Percentiles rank a stretch among this genome's conserved stretches.
phyloP scores from a whole-genome alignment of 2,113 vertebrate genomes.

The Trachemys scripta region DNA sequence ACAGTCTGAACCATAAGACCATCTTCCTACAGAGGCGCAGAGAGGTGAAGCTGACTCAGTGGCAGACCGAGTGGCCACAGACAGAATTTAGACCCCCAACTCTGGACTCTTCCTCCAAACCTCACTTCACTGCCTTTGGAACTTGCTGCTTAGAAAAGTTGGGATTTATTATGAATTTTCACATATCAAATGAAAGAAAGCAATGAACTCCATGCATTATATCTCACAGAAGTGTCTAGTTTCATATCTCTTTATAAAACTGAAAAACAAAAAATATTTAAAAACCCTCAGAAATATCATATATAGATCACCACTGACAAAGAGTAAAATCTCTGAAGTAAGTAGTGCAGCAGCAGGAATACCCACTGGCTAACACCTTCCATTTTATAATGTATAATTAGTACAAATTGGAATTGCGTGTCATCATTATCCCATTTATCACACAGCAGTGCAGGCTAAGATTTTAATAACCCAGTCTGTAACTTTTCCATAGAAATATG shows the following conservation, averaged over 20 bases:
- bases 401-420: not conserved
- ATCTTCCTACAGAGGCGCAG: accelerated
- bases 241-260: not conserved
- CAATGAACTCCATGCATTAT: not conserved
- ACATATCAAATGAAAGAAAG: not conserved
- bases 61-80: not conserved
- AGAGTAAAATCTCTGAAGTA: not conserved
- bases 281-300: not conserved
- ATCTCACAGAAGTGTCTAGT: not conserved
- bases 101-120: not conserved
- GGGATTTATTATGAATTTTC: not conserved
- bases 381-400: not conserved
- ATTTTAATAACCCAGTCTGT: not conserved
- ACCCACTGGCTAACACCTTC: not conserved
- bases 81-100: not conserved
- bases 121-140: not conserved
- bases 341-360: not conserved
- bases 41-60: not conserved
- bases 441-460: not conserved
- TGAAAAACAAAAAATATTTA: not conserved
- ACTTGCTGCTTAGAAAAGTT: not conserved
- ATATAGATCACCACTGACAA: not conserved
- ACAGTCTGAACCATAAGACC: not conserved
- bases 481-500: not conserved
- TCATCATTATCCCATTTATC: not conserved